phyloP scores from a whole-genome alignment of 2,797 vertebrate genomes.

The Thaleichthys pacificus region DNA sequence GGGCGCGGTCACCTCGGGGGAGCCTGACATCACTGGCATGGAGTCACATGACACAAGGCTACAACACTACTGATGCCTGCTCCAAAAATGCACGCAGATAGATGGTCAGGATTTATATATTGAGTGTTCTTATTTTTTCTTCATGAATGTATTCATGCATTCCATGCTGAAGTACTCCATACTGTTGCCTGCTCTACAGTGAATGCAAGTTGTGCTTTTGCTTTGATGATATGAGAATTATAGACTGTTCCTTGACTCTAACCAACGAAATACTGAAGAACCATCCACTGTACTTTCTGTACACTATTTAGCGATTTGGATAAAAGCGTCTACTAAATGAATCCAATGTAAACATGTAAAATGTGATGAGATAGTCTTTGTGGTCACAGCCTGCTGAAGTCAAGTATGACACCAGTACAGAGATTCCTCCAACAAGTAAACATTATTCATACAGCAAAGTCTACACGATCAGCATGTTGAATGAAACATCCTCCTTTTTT shows the following conservation, averaged over 20 bases:
- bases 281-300: too few species aligned
- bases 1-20: constrained; percentile 27
- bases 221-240: background rate
- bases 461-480: constrained; percentile 10
- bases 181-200: too few species aligned
- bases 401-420: constrained; percentile 31
- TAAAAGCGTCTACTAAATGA: background rate
- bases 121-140: background rate
- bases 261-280: too few species aligned
- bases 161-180: background rate
- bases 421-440: constrained; percentile 17
- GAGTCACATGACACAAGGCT: background rate
- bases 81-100: background rate
- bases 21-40: background rate
- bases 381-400: constrained; percentile 30
- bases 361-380: constrained; percentile 39
- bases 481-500: constrained; percentile 17
- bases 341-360: too few species aligned
- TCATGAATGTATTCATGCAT: background rate
- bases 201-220: too few species aligned
- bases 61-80: background rate
- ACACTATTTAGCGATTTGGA: too few species aligned
- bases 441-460: constrained; percentile 37
- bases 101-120: background rate
- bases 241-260: too few species aligned